Evolutionary conservation across 2,888 invertebrate species (phyloP), one percentile per base, ranked within the genome.

Genomic region (Sussaba pulchella): DNA sequence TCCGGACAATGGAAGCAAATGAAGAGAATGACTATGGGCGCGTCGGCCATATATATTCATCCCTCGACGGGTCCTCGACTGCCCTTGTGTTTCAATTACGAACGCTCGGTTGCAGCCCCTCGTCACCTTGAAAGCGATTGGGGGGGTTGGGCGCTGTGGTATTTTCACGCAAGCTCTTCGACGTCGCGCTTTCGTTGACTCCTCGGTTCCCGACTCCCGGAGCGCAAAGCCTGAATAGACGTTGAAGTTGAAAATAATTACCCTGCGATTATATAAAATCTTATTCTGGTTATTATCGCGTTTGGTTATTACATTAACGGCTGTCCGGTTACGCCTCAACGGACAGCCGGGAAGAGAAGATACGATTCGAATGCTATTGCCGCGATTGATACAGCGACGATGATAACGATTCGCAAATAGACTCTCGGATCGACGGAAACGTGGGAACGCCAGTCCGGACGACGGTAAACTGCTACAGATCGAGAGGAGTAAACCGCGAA

Each of bases 21-120:
- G 85, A 83, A 84, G 84, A 81, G 50, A 71, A 54, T 57, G 67
- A 21, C 9, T 39, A 19, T 36, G 39, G 45, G 59, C 21, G 76
- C 61, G 63, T 45, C 54, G 63, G 45, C 43, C 31, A 6, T 71
- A 74, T 75, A 31, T 31, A 80, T 84, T 84, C 78, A 83, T 82
- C 78, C 71, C 81, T 50, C 31, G 64, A 70, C 54, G 45, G 17
- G 50, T 39, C 12, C 45, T 64, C 41, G 14, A 43, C 66, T 52
- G 82, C 78, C 79, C 83, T 81, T 80, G 84, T 83, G 74, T 84
- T 85, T 83, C 83, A 83, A 82, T 85, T 83, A 78, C 81, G 79
- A 69, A 74, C 63, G 78, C 80, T 74, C 69, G 59, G 70, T 76
- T 76, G 72, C 52, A 71, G 24, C 63, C 74, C 64, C 75, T 57